Evolutionary conservation across 1,140 invertebrate genomes (phyloP).

Genomic region (Lepidurus apus): DNA sequence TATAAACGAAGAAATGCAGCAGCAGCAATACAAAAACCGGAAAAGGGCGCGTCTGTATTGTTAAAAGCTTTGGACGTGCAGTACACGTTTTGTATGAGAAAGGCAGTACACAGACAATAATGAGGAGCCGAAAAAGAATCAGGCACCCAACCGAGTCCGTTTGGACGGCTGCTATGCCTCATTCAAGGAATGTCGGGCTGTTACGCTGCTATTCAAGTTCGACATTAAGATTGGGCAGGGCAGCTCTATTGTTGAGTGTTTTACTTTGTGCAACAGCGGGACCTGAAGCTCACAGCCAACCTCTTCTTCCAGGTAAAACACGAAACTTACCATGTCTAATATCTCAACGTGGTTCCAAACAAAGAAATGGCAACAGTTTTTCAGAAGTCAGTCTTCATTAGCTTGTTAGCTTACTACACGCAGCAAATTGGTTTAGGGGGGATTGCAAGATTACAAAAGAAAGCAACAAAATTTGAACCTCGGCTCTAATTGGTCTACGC

Average conservation of each 20-base stretch:
- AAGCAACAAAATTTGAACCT: background rate
- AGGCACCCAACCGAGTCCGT: background rate
- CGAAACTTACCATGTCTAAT: background rate
- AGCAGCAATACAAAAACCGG: background rate
- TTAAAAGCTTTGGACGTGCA: conserved; percentile 15
- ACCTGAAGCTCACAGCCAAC: background rate
- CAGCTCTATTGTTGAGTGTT: conserved; percentile 5
- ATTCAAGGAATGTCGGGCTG: background rate
- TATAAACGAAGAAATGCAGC: conserved; percentile 10
- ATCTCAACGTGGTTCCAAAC: background rate
- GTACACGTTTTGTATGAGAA: background rate
- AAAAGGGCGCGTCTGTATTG: conserved; percentile 1
- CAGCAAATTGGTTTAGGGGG: background rate
- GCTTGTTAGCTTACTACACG: background rate
- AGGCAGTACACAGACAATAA: background rate
- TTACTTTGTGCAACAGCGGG: conserved; percentile 14
- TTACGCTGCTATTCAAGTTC: conserved; percentile 5
- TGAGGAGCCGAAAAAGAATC: conserved; percentile 10
- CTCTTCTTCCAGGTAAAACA: background rate
- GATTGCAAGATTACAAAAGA: background rate
- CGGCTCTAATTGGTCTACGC: background rate
- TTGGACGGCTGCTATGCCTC: background rate
- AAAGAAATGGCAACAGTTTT: background rate
- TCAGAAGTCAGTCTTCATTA: background rate
- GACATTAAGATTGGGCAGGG: conserved; percentile 12